These are phyloP conservation scores for Sicus ferrugineus DNA, from an alignment of 2,888 invertebrate genomes.

Conservation along the genomic window DNA sequence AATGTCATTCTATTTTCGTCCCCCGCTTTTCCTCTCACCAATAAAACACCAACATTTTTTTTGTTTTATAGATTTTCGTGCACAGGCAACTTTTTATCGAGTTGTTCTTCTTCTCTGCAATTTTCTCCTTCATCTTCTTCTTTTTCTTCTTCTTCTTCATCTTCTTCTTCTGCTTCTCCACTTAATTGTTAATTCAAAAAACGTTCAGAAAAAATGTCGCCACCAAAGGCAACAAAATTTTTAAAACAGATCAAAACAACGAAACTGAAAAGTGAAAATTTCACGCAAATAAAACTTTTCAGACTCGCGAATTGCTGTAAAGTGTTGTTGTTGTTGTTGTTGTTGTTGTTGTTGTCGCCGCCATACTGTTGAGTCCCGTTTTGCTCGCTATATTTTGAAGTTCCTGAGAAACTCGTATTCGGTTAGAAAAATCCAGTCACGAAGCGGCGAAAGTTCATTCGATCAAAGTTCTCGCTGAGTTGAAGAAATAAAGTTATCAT, in stretches of 20 bases:
- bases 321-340: not conserved
- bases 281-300: slow-evolving; percentile 5
- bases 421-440: no score
- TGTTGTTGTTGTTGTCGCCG: not conserved
- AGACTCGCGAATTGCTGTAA: slow-evolving; percentile 11
- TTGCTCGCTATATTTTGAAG: no score
- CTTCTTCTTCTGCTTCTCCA: not conserved
- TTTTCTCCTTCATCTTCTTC: not conserved
- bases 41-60: no score
- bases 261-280: not conserved
- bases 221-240: not conserved
- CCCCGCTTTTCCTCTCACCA: not conserved
- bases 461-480: no score
- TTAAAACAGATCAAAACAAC: not conserved
- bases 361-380: no score
- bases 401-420: no score
- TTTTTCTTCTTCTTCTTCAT: not conserved
- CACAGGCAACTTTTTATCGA: no score
- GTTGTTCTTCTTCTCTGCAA: not conserved
- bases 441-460: no score
- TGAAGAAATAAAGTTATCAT: no score
- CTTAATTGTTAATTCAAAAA: slow-evolving; percentile 11
- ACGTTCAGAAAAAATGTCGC: slow-evolving; percentile 4
- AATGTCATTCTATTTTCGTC: not conserved
- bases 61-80: no score